Conservation (phyloP, 1,140 invertebrate genomes). For the Theocolax elegans region DNA sequence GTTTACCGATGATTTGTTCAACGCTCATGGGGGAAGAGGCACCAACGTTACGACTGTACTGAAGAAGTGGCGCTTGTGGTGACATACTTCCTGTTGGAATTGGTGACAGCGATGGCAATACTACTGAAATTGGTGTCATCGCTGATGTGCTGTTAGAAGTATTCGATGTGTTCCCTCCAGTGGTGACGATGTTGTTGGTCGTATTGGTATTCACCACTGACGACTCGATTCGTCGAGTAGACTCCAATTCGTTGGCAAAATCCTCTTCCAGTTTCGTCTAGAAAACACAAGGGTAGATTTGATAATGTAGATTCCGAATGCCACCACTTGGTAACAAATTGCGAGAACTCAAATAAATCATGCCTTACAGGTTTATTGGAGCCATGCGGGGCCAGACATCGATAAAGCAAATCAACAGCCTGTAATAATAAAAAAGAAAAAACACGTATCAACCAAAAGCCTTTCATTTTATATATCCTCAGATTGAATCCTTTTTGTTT, state of each 20-base stretch:
- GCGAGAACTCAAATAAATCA: constrained; percentile 64
- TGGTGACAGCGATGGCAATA: constrained; percentile 60
- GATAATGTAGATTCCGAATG: constrained; percentile 1
- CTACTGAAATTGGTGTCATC: constrained; percentile 57
- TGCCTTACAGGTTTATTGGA: constrained; percentile 69
- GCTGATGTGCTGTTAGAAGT: constrained; percentile 41
- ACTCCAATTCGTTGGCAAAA: constrained; percentile 57
- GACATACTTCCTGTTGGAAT: constrained; percentile 42
- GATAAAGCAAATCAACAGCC: constrained; percentile 69
- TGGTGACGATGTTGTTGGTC: constrained; percentile 9
- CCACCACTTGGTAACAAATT: constrained; percentile 16
- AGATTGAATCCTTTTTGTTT: constrained; percentile 40
- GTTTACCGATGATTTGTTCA: constrained; percentile 25
- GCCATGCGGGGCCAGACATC: constrained; percentile 68
- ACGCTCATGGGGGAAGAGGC: constrained; percentile 13
- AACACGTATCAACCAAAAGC: constrained; percentile 65
- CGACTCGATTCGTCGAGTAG: constrained; percentile 40
- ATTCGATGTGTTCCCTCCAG: background rate
- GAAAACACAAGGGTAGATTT: constrained; percentile 48
- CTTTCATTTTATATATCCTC: constrained; percentile 46
- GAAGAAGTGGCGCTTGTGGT: constrained; percentile 46
- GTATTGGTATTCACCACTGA: constrained; percentile 22
- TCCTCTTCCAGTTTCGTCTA: constrained; percentile 65
- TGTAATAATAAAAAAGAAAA: constrained; percentile 67
- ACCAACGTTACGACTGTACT: constrained; percentile 12